Evolutionary conservation across 92 coral and sea anemone genomes (phyloP).

Genomic region (Umimayanthus chanpuru): DNA sequence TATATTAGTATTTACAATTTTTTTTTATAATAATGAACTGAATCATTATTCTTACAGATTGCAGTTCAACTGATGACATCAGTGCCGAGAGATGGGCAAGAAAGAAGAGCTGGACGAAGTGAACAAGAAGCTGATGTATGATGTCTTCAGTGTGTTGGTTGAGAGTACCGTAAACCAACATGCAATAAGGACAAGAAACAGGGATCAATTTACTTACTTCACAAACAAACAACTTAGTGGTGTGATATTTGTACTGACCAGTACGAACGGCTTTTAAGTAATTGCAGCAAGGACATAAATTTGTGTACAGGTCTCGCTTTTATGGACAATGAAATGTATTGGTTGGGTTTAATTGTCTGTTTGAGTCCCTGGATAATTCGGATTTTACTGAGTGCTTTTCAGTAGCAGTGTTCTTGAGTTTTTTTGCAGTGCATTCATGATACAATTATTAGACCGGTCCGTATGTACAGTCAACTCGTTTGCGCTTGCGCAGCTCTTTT

Average conservation of each 20-base stretch:
- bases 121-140: neutral
- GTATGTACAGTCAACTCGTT: no score
- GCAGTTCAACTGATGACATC: slow-evolving; percentile 21
- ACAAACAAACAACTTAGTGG: neutral
- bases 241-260: neutral
- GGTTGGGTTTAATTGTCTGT: neutral
- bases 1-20: no score
- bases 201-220: neutral
- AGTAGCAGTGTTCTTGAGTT: no score
- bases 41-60: neutral
- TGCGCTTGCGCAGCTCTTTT: no score
- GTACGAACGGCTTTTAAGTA: neutral
- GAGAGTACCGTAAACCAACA: neutral
- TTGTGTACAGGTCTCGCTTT: neutral
- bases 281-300: neutral
- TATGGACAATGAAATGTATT: neutral
- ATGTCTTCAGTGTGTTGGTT: neutral
- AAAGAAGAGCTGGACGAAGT: neutral
- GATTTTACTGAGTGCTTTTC: no score
- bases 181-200: neutral
- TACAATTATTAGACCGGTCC: no score
- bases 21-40: neutral
- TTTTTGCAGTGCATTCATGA: no score
- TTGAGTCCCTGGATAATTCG: neutral
- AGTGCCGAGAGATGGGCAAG: neutral